Base-by-base conservation (phyloP, 2,888 invertebrate genomes). In the Sphaeridia pumilis region DNA sequence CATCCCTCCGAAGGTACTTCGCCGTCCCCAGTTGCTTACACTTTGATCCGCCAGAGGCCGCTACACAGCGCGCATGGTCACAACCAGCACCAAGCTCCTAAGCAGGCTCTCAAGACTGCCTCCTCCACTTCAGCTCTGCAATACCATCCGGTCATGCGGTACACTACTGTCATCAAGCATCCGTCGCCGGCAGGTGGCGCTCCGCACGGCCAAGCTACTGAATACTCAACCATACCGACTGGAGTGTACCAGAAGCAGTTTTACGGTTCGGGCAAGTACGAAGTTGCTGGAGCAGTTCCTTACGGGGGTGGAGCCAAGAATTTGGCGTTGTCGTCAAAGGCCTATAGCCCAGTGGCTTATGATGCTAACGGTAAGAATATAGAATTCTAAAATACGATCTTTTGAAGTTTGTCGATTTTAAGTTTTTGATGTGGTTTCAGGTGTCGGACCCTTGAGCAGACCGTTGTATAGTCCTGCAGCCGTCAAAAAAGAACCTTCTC, bases 131-230 rank as follows among this genome's bases (percentile, higher is more conserved):
- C 38, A 20, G 31, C 31, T 31, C 12, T 38, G 38, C 38, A 17
- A 7, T 38, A 38, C 38, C 38, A 38, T 38, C 38, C 38, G 17
- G 38, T 38, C 5, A 38, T 38, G 38, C 38, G 38, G 7, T 38
- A 38, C 38, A 38, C 20, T 14, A 38, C 38, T 17, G 5, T 38
- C 17, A 38, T 38, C 17, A 14, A 38, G 38, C 38, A 38, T 17
- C 38, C 38, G 12, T n/a, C n/a, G n/a, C n/a, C n/a, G n/a, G n/a
- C n/a, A n/a, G n/a, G n/a, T n/a, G n/a, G n/a, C n/a, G n/a, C n/a
- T n/a, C n/a, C n/a, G n/a, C n/a, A n/a, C n/a, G n/a, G n/a, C n/a
- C n/a, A n/a, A n/a, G n/a, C n/a, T n/a, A n/a, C n/a, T n/a, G n/a
- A n/a, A n/a, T n/a, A n/a, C n/a, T n/a, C n/a, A n/a, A n/a, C n/a